Evolutionary conservation across 92 coral and sea anemone genomes (phyloP).

Genomic region (Galaxea fascicularis): DNA sequence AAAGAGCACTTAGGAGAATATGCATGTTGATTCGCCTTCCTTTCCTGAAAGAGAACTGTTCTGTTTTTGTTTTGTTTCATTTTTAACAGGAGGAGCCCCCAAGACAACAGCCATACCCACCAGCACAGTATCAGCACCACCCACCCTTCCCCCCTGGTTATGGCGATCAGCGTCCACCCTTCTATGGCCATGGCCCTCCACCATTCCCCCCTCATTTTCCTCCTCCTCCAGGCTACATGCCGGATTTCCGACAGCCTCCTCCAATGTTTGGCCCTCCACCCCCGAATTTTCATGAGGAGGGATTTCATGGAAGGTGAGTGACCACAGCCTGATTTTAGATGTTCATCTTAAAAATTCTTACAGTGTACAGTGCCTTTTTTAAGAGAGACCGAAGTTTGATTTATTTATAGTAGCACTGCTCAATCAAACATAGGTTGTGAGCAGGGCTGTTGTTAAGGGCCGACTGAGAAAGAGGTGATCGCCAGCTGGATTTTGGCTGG

Average conservation of each 20-base stretch:
- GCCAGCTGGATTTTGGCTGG: too few species aligned
- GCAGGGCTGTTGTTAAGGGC: too few species aligned
- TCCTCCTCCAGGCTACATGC: constrained; percentile 74
- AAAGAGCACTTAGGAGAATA: too few species aligned
- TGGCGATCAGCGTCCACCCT: constrained; percentile 56
- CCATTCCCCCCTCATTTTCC: constrained; percentile 81
- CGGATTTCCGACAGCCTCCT: constrained; percentile 87
- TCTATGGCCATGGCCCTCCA: constrained; percentile 66
- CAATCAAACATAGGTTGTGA: too few species aligned
- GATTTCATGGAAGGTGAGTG: constrained; percentile 48
- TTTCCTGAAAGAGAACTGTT: neutral
- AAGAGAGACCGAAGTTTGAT: neutral
- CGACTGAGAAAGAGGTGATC: too few species aligned
- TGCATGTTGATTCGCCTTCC: too few species aligned
- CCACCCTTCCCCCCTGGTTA: constrained; percentile 62
- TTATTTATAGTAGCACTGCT: neutral
- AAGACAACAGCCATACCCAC: constrained; percentile 61
- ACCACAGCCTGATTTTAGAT: too few species aligned
- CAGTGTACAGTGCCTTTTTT: neutral
- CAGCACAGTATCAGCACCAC: constrained; percentile 57
- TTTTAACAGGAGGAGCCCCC: constrained; percentile 46
- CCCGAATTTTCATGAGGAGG: constrained; percentile 74
- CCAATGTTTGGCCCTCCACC: constrained; percentile 85
- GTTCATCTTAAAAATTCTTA: neutral
- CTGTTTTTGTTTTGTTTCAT: constrained; percentile 2